Percentiles rank a stretch among this genome's conserved stretches.
phyloP scores from a whole-genome alignment of 64 coral and sea anemone genomes.

The Catalaphyllia jardinei region DNA sequence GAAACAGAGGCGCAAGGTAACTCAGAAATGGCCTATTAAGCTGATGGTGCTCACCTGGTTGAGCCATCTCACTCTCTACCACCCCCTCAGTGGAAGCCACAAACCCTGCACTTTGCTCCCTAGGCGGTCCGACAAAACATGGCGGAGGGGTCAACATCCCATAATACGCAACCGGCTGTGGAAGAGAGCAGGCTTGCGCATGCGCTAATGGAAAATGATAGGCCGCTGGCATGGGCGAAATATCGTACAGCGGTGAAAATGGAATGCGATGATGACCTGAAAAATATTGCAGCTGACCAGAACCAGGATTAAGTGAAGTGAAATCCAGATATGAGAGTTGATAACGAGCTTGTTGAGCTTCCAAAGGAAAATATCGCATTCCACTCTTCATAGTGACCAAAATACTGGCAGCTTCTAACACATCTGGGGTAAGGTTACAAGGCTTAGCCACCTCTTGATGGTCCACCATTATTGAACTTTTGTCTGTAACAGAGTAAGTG shows the following conservation, averaged over 20 bases:
- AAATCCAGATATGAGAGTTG: conserved; percentile 4
- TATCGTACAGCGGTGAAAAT: conserved; percentile 18
- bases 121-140: conserved; percentile 16
- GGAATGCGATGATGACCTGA: conserved; percentile 12
- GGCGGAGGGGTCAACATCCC: conserved; percentile 10
- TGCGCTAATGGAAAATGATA: conserved; percentile 20
- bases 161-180: conserved; percentile 15
- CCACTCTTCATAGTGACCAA: conserved; percentile 13
- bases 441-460: neutral
- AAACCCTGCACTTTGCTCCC: neutral
- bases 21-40: neutral
- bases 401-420: conserved; percentile 7
- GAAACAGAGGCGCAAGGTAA: too few relatives aligned
- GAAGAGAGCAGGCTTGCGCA: neutral
- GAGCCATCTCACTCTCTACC: neutral
- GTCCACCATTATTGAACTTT: neutral
- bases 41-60: neutral
- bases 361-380: conserved; percentile 14
- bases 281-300: conserved; percentile 18
- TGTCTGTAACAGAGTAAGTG: neutral
- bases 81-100: neutral
- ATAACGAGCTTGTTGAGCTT: conserved; percentile 6
- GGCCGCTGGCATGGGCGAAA: conserved; percentile 4
- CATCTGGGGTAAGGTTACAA: conserved; percentile 2
- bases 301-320: conserved; percentile 1